Evolutionary conservation across 2,888 invertebrate genomes (phyloP).

Genomic region (Phorcus lineatus): DNA sequence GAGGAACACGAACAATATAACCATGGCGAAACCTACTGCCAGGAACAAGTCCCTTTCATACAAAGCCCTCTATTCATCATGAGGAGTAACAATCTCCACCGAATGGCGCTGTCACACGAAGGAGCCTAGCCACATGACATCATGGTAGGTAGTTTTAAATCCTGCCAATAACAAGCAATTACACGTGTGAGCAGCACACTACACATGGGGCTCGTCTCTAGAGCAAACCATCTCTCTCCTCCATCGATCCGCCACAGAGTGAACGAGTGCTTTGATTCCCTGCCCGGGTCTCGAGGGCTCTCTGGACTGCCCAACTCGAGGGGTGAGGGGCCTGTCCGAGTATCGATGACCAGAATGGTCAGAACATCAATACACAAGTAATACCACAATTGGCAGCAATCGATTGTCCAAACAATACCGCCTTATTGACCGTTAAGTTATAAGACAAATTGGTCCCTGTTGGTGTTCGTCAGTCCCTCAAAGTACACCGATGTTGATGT

Average conservation of each 20-base stretch:
- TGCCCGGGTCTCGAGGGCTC: not conserved
- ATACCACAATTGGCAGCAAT: slow-evolving; percentile 14
- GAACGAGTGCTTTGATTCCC: not conserved
- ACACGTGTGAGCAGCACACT: not conserved
- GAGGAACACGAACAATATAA: too few species aligned
- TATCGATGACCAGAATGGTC: slow-evolving; percentile 11
- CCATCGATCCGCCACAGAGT: not conserved
- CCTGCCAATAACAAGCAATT: slow-evolving; percentile 15
- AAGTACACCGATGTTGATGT: not conserved
- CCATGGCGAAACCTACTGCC: too few species aligned
- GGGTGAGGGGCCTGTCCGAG: not conserved
- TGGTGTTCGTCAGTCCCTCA: not conserved
- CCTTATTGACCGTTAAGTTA: slow-evolving; percentile 18
- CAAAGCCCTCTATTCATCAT: too few species aligned
- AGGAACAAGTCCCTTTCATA: too few species aligned
- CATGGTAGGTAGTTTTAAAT: slow-evolving; percentile 3
- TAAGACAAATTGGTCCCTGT: slow-evolving; percentile 9
- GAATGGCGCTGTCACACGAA: too few species aligned
- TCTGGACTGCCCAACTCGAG: slow-evolving; percentile 3
- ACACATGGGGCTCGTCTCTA: not conserved
- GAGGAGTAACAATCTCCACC: too few species aligned
- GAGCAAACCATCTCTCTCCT: not conserved
- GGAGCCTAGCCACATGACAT: not conserved
- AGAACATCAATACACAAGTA: slow-evolving; percentile 19
- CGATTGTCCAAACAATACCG: slow-evolving; percentile 17